phyloP scores from a whole-genome alignment of 2,888 invertebrate genomes.

The Rugalucina vietnamica region DNA sequence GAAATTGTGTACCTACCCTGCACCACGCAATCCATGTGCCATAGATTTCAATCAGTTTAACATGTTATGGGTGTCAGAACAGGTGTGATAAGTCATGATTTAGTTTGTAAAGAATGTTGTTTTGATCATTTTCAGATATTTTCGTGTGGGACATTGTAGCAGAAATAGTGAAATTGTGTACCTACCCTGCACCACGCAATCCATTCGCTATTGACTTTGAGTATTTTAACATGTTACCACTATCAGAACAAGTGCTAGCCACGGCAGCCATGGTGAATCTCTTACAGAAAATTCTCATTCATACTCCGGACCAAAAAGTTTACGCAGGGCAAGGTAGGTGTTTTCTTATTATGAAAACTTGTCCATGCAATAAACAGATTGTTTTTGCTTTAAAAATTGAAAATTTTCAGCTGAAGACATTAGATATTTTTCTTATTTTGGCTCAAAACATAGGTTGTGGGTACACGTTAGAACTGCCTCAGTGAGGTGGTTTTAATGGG shows the following conservation, averaged over 20 bases:
- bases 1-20: constrained; percentile 78
- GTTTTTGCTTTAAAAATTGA: too few relatives aligned
- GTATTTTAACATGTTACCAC: constrained; percentile 71
- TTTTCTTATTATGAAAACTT: background rate
- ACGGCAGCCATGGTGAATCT: constrained; percentile 74
- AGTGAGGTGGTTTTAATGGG: too few relatives aligned
- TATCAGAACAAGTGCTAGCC: constrained; percentile 70
- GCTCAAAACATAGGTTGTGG: too few relatives aligned
- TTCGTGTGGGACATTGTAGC: constrained; percentile 75
- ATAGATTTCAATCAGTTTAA: constrained; percentile 76
- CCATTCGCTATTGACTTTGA: constrained; percentile 79
- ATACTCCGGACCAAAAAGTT: constrained; percentile 71
- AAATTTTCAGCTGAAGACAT: too few relatives aligned
- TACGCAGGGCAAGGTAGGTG: constrained; percentile 75
- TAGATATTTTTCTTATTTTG: too few relatives aligned
- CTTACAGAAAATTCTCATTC: constrained; percentile 74
- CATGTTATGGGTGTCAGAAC: constrained; percentile 68
- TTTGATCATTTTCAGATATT: constrained; percentile 76
- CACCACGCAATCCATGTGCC: constrained; percentile 78
- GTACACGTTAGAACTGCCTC: too few relatives aligned
- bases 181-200: constrained; percentile 77
- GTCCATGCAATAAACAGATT: too few relatives aligned
- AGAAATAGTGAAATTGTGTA: constrained; percentile 78
- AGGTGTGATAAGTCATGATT: too few relatives aligned
- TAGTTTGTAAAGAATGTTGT: too few relatives aligned